Conservation (phyloP, 1,140 invertebrate species). For the Goniozus legneri region DNA sequence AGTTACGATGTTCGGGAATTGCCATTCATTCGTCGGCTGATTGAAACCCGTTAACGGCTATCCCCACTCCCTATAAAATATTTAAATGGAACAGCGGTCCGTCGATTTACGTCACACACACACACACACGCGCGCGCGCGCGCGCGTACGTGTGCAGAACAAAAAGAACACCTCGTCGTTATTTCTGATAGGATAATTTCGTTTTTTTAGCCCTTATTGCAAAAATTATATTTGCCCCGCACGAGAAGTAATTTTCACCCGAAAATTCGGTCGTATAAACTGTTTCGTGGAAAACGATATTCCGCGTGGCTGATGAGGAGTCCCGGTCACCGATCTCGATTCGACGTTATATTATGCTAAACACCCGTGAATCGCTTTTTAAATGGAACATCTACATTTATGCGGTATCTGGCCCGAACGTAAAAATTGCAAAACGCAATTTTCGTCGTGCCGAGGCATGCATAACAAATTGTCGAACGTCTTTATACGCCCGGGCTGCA, state of each 20-base stretch:
- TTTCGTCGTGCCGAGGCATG: constrained; percentile 45
- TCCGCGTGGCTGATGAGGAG: no score
- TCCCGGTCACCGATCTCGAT: constrained; percentile 8
- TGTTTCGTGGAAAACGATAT: no score
- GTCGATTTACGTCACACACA: no score
- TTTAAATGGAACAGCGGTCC: constrained; percentile 17
- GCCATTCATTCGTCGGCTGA: constrained; percentile 19
- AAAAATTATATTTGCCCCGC: no score
- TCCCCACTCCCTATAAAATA: constrained; percentile 9
- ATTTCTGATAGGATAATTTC: no score
- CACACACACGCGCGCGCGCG: no score
- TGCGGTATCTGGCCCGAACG: constrained; percentile 20
- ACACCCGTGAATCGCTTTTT: constrained; percentile 51
- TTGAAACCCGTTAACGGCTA: constrained; percentile 17
- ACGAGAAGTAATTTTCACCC: no score
- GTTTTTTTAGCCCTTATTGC: no score
- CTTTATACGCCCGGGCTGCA: no score
- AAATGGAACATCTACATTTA: constrained; percentile 53
- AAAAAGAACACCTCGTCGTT: no score
- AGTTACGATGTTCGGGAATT: background rate
- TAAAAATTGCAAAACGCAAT: constrained; percentile 51
- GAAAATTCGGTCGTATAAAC: no score
- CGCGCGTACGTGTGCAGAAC: no score
- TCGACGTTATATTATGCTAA: constrained; percentile 49
- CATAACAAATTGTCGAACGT: constrained; percentile 48